A percentile compares a stretch with the other conserved stretches of the same genome.
phyloP scores from a whole-genome alignment of 2,113 vertebrate genomes.

The Sebastes fasciatus region DNA sequence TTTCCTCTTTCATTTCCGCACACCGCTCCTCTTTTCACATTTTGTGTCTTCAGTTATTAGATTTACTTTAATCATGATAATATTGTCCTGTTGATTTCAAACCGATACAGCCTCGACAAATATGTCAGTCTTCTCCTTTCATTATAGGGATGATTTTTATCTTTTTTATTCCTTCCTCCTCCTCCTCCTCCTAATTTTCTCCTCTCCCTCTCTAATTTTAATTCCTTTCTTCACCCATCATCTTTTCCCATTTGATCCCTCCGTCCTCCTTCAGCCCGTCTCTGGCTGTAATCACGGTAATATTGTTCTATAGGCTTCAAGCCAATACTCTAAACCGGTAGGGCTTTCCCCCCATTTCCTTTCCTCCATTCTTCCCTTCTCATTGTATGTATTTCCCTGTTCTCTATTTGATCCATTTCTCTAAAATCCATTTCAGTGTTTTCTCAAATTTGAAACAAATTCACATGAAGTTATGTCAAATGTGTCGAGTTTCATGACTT shows the following conservation, averaged over 20 bases:
- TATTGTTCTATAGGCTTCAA: not conserved
- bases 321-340: not conserved
- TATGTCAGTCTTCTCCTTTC: not conserved
- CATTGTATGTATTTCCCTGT: not conserved
- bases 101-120: not conserved
- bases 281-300: not conserved
- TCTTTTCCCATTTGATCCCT: not conserved
- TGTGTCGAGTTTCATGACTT: not conserved
- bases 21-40: not conserved
- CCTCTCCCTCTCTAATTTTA: not conserved
- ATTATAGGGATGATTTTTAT: too few relatives aligned
- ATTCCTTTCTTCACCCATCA: not conserved
- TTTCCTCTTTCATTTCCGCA: not conserved
- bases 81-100: not conserved
- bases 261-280: not conserved
- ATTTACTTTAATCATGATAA: not conserved
- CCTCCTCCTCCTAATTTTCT: not conserved
- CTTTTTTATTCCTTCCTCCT: not conserved
- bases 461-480: not conserved
- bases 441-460: not conserved
- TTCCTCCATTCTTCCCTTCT: not conserved
- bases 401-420: not conserved
- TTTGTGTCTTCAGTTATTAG: not conserved
- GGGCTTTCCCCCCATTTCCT: not conserved
- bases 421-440: not conserved